phyloP scores from a whole-genome alignment of 2,113 vertebrate genomes.

The Cephalophus harveyi region DNA sequence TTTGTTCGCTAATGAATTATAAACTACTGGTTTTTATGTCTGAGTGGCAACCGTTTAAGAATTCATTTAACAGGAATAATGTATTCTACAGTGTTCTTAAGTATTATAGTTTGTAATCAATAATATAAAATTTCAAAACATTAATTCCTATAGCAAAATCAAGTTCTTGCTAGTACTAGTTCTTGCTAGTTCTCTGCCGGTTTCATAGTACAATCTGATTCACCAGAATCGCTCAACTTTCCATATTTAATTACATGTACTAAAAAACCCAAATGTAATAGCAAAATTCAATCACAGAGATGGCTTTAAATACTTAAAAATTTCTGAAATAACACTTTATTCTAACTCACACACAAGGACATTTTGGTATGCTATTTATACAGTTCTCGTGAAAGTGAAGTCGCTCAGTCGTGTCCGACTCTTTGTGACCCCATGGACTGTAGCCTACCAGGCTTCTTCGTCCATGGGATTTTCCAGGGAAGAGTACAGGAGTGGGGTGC shows the following conservation, averaged over 20 bases:
- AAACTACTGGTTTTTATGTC: neutral
- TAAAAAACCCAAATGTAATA: constrained; percentile 42
- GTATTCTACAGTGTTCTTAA: neutral
- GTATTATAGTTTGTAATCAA: neutral
- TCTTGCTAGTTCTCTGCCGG: neutral
- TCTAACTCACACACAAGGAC: neutral
- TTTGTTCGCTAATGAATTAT: neutral
- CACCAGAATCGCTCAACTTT: neutral
- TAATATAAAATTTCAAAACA: neutral
- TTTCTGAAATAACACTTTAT: constrained; percentile 27
- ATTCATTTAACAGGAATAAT: neutral
- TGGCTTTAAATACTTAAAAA: neutral
- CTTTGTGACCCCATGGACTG: neutral
- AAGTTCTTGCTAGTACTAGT: neutral
- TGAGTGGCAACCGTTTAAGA: neutral
- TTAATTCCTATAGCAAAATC: constrained; percentile 40
- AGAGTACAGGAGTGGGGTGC: neutral
- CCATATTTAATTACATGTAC: constrained; percentile 13
- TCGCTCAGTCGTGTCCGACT: neutral
- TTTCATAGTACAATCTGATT: constrained; percentile 6
- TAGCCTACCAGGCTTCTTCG: neutral
- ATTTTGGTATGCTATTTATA: neutral
- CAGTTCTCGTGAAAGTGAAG: neutral
- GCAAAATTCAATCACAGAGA: constrained; percentile 34
- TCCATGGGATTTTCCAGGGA: neutral